Evolutionary conservation across 1,140 invertebrate genomes (phyloP).

Genomic region (Megalopta genalis): DNA sequence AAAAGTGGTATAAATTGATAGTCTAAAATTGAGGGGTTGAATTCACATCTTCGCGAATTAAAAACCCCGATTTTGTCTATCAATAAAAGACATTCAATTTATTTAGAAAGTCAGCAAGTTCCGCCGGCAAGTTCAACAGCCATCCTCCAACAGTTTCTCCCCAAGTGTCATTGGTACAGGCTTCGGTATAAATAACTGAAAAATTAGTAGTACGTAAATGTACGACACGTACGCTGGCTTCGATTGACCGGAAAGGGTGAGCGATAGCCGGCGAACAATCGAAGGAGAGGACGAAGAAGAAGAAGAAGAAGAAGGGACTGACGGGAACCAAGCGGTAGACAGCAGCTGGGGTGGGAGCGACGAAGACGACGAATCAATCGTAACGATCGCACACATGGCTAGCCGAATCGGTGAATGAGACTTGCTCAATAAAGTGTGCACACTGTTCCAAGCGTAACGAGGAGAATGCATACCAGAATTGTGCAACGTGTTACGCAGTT

Average conservation of each 20-base stretch:
- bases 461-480: conserved; percentile 49
- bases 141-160: background rate
- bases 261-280: conserved; percentile 19
- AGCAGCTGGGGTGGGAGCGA: background rate
- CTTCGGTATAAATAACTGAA: conserved; percentile 45
- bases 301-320: conserved; percentile 18
- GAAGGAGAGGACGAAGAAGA: conserved; percentile 9
- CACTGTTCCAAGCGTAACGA: conserved; percentile 39
- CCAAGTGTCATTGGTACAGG: background rate
- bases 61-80: too few species aligned
- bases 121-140: conserved; percentile 30
- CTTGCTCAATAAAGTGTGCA: conserved; percentile 48
- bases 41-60: too few species aligned
- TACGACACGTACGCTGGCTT: conserved; percentile 52
- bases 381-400: conserved; percentile 31
- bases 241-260: conserved; percentile 59
- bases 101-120: too few species aligned
- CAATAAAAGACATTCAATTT: too few species aligned
- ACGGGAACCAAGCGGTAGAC: background rate
- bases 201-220: conserved; percentile 48
- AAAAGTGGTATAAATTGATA: too few species aligned
- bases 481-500: conserved; percentile 52
- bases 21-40: too few species aligned
- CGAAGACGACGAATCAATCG: conserved; percentile 33
- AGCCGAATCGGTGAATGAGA: conserved; percentile 40